Base-by-base conservation (phyloP, 1,140 invertebrate genomes). In the Hycleus phaleratus region DNA sequence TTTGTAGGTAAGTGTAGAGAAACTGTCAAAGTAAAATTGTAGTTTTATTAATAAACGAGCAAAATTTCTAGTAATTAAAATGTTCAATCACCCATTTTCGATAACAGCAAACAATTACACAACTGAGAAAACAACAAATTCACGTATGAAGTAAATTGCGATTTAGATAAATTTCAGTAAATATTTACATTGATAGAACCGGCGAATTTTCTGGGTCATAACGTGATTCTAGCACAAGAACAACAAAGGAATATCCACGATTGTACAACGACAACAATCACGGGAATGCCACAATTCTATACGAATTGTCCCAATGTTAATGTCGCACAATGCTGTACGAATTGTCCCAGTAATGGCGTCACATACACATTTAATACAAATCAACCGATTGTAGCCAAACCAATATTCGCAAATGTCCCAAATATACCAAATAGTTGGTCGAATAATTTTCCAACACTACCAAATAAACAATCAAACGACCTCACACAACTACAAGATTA, bases 211-310 rank as follows among this genome's bases (percentile, higher is more conserved):
- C 60, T 51, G 38, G 64, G 64, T 1, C 62, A 66, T 48, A 62
- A 60, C 38, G 58, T 68, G 6, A 55, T 68, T 42, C 26, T 68
- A 12, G 61, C 64, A 11, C 64, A 68, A 61, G 62, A 65, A 57
- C 58, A 66, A 58, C 62, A 65, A 49, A 44, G 62, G 46, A 62
- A 60, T 55, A 44, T 66, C 10, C 60, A 40, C 38, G 61, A 66
- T 46, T 62, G 46, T 12, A 40, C 66, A 3, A 65, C 64, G n/a
- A 68, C 64, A 5, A 58, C 64, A 3, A 56, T 68, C 40, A 43
- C 46, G 4, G 62, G 58, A 53, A 39, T 38, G 25, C 42, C 50
- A 26, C 44, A 46, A 10, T 25, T 38, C 24, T 40, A 38, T 44
- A 42, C 46, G 7, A 32, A 32, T 32, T 32, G 7, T 32, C 32